Evolutionary conservation across 1,140 invertebrate genomes (phyloP), one percentile per base, ranked within the genome.

Genomic region (Drosophila carrolli): DNA sequence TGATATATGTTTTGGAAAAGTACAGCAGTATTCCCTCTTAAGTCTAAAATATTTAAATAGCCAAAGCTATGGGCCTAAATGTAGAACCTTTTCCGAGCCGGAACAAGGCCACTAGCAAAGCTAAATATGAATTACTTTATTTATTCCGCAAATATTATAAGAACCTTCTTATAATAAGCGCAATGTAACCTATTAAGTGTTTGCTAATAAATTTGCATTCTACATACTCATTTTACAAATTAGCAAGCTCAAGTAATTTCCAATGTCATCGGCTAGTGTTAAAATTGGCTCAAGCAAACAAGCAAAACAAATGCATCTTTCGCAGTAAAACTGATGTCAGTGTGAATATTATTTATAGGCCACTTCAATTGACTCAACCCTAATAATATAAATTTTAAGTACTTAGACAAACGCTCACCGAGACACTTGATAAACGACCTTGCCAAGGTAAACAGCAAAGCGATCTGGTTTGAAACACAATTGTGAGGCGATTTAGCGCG

Each of bases 351-450:
- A 67, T 56, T 44, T 71, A 38, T 58, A 29, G 44, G 46, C 65
- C 38, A 65, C 65, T 65, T 62, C 37, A 35, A 27, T 23, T 47
- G 40, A 55, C 35, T 54, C 58, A 50, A 11, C 43, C 37, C 35
- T 40, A 35, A 55, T 19, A 46, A 46, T 47, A 62, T 23, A 44
- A 48, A 56, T 50, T 40, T 16, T 54, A 61, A 62, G 58, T 48
- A 50, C 57, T 56, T 53, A 48, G 47, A 41, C 47, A 76, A 77
- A 61, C 60, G 68, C 50, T 70, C 58, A 29, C 47, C 60, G 48
- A 58, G 35, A 4, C 55, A 73, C 13, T 19, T 32, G 14, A 48
- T 43, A 35, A 74, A 78, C 60, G 79, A 68, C 82, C 83, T 86
- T 88, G 75, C 14, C 83, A 76, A 75, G 75, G 70, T 48, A 65